Evolutionary conservation across 2,797 vertebrate species (phyloP).

Genomic region (Zenarchopterus dispar): DNA sequence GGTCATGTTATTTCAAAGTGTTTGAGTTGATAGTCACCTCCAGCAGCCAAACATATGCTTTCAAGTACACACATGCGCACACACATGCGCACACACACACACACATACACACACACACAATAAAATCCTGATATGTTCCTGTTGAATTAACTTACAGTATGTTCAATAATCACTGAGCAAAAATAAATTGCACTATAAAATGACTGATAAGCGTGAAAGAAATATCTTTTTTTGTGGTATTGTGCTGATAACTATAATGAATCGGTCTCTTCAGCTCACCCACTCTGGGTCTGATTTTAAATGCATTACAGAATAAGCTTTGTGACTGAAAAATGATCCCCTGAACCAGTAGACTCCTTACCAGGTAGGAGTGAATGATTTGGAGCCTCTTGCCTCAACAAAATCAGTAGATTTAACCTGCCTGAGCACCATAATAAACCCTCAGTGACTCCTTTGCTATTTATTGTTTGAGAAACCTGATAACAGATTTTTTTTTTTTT

Average conservation of each 20-base stretch:
- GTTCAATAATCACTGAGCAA: constrained; percentile 9
- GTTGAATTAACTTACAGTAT: constrained; percentile 29
- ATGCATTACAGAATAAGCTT: constrained; percentile 55
- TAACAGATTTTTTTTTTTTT: background rate
- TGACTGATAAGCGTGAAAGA: constrained; percentile 30
- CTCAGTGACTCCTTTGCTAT: constrained; percentile 7
- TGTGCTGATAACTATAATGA: constrained; percentile 58
- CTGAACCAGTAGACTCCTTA: constrained; percentile 32
- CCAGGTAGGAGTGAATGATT: constrained; percentile 39
- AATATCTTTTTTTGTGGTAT: constrained; percentile 33
- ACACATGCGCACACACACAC: too few relatives aligned
- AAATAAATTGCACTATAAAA: constrained; percentile 5
- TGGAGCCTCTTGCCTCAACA: constrained; percentile 17
- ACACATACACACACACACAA: too few relatives aligned
- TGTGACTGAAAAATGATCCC: constrained; percentile 47
- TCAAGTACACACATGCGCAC: too few relatives aligned
- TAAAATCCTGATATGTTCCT: background rate
- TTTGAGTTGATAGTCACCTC: too few relatives aligned
- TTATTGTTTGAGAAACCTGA: constrained; percentile 10
- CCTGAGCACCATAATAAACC: constrained; percentile 7
- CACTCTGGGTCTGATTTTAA: constrained; percentile 50
- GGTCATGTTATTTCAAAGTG: too few relatives aligned
- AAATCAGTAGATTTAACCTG: constrained; percentile 29
- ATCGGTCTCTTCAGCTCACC: constrained; percentile 44
- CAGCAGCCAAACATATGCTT: too few relatives aligned